A percentile compares a stretch with the other conserved stretches of the same genome.
phyloP scores from a whole-genome alignment of 1,140 invertebrate species.

The Planococcus citri region DNA sequence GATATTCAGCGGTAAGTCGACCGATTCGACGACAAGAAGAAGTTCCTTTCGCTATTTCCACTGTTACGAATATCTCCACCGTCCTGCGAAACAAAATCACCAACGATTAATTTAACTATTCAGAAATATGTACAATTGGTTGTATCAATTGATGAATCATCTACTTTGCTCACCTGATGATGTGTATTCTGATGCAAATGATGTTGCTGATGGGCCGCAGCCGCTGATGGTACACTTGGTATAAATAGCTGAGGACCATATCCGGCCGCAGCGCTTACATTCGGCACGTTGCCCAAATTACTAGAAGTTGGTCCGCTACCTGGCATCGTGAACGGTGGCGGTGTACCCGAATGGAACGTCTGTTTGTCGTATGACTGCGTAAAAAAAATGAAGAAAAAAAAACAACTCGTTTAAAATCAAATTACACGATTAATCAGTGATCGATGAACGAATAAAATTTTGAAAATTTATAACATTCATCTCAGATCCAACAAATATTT shows the following conservation, averaged over 20 bases:
- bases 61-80: neutral
- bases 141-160: no score
- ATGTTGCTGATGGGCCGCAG: constrained; percentile 11
- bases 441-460: no score
- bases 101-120: no score
- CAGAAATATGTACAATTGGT: no score
- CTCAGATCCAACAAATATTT: no score
- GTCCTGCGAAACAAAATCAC: neutral
- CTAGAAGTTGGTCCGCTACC: constrained; percentile 47
- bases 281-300: constrained; percentile 51
- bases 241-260: constrained; percentile 55
- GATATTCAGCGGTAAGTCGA: neutral
- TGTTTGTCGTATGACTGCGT: constrained; percentile 77
- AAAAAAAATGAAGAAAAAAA: constrained; percentile 30
- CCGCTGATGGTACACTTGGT: constrained; percentile 48
- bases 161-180: constrained; percentile 8
- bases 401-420: no score
- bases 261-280: constrained; percentile 29
- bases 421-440: no score
- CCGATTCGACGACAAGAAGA: constrained; percentile 9
- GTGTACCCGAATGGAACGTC: constrained; percentile 68
- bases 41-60: neutral
- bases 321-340: constrained; percentile 61
- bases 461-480: no score
- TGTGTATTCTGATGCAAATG: constrained; percentile 12